These are phyloP conservation scores for Notodromas monacha DNA, from an alignment of 2,888 invertebrate species.

Conservation along the genomic window DNA sequence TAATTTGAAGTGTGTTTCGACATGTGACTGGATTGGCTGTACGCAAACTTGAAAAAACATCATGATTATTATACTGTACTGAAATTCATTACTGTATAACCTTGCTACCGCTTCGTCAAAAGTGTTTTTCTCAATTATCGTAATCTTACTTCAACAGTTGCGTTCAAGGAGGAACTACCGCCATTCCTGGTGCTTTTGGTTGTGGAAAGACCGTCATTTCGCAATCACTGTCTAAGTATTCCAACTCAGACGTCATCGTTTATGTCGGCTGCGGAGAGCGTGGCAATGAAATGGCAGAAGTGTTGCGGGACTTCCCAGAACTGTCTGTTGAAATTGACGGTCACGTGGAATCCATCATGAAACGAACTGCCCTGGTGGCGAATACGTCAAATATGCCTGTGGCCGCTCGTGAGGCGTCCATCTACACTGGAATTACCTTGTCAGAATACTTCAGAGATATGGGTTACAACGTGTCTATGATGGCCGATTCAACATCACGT, in stretches of 20 bases:
- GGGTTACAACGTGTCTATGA: slow-evolving; percentile 99
- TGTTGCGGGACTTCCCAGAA: slow-evolving; percentile 93
- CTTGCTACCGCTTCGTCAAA: too few species aligned
- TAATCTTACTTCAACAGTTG: slow-evolving; percentile 20
- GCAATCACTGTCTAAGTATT: slow-evolving; percentile 93
- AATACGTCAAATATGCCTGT: slow-evolving; percentile 99
- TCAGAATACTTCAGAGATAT: slow-evolving; percentile 86
- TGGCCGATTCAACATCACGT: slow-evolving; percentile 99
- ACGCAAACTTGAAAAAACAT: not conserved
- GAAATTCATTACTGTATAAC: too few species aligned
- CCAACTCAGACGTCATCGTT: slow-evolving; percentile 94
- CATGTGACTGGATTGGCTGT: not conserved
- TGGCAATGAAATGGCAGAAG: slow-evolving; percentile 99
- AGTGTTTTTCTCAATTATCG: slow-evolving; percentile 1
- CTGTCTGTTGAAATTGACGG: slow-evolving; percentile 89
- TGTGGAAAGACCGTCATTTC: slow-evolving; percentile 99
- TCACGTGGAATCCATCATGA: slow-evolving; percentile 88
- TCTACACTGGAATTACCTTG: slow-evolving; percentile 96
- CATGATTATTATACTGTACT: not conserved
- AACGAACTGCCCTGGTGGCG: slow-evolving; percentile 89
- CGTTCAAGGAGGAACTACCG: slow-evolving; percentile 92
- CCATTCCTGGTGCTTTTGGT: slow-evolving; percentile 97
- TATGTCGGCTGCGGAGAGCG: slow-evolving; percentile 99
- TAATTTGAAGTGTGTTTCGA: too few species aligned
- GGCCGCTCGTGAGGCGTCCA: slow-evolving; percentile 96